These are phyloP conservation scores for Hippocampus abdominalis DNA, from an alignment of 2,113 vertebrate species.

Conservation along the genomic window DNA sequence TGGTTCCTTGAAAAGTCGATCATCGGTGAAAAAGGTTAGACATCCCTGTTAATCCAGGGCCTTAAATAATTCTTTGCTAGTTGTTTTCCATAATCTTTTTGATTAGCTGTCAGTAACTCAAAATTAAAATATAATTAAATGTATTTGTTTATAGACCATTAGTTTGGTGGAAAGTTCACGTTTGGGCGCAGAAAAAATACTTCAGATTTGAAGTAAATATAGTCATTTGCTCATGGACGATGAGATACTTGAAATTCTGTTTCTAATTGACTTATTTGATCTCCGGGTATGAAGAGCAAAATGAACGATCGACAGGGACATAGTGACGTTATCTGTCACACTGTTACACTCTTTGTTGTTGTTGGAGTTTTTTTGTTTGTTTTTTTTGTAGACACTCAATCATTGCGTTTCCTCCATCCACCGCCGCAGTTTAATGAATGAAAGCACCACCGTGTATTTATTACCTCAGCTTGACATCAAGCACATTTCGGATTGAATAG, in stretches of 20 bases:
- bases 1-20: no score
- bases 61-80: no score
- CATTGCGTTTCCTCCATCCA: neutral
- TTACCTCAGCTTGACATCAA: slow-evolving; percentile 15
- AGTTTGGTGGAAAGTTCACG: neutral
- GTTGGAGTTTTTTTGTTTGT: neutral
- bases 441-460: neutral
- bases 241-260: neutral
- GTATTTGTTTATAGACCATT: neutral
- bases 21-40: no score
- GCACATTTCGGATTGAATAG: slow-evolving; percentile 1
- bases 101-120: no score
- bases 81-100: no score
- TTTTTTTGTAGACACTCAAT: neutral
- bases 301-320: slow-evolving; percentile 16
- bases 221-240: no score
- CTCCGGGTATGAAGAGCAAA: slow-evolving; percentile 1
- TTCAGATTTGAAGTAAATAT: neutral
- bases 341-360: neutral
- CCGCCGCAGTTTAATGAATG: neutral
- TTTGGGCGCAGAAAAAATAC: neutral
- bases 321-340: neutral
- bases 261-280: slow-evolving; percentile 7
- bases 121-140: neutral
- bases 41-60: no score